These are phyloP conservation scores for Drosophila kepulauana DNA, from an alignment of 1,140 invertebrate genomes.

Conservation along the genomic window DNA sequence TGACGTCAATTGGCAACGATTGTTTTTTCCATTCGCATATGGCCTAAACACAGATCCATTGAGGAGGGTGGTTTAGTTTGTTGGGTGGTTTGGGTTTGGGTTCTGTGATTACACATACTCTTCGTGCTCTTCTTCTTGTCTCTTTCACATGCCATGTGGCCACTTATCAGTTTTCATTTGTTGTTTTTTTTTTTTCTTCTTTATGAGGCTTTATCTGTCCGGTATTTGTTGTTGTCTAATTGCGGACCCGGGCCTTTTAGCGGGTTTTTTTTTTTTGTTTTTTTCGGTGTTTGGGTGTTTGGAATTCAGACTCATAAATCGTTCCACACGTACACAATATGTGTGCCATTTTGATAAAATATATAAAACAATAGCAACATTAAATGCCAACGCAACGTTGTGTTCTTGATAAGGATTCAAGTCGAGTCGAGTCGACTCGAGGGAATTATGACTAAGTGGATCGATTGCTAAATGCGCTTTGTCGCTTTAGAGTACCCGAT, in stretches of 20 bases:
- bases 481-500: not conserved
- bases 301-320: slow-evolving; percentile 30
- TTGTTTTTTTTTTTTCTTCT: slow-evolving; percentile 28
- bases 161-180: slow-evolving; percentile 39
- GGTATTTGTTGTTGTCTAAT: slow-evolving; percentile 55
- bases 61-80: slow-evolving; percentile 25
- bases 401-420: slow-evolving; percentile 39
- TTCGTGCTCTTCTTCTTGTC: not conserved
- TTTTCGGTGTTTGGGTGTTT: not conserved
- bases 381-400: slow-evolving; percentile 3
- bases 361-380: slow-evolving; percentile 2
- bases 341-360: slow-evolving; percentile 76
- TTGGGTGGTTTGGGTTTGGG: slow-evolving; percentile 1
- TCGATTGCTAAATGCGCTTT: slow-evolving; percentile 28
- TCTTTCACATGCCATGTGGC: slow-evolving; percentile 30
- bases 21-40: slow-evolving; percentile 36
- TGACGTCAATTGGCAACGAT: slow-evolving; percentile 65
- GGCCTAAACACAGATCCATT: slow-evolving; percentile 37
- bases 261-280: slow-evolving; percentile 16
- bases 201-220: slow-evolving; percentile 32
- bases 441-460: slow-evolving; percentile 65
- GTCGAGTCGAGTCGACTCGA: slow-evolving; percentile 8
- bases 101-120: not conserved
- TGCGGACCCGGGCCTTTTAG: slow-evolving; percentile 39
- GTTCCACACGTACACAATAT: slow-evolving; percentile 41